Percentiles rank a stretch among this genome's conserved stretches.
Conservation (phyloP, 2,113 vertebrate genomes). For the Leptocoma aspasia region DNA sequence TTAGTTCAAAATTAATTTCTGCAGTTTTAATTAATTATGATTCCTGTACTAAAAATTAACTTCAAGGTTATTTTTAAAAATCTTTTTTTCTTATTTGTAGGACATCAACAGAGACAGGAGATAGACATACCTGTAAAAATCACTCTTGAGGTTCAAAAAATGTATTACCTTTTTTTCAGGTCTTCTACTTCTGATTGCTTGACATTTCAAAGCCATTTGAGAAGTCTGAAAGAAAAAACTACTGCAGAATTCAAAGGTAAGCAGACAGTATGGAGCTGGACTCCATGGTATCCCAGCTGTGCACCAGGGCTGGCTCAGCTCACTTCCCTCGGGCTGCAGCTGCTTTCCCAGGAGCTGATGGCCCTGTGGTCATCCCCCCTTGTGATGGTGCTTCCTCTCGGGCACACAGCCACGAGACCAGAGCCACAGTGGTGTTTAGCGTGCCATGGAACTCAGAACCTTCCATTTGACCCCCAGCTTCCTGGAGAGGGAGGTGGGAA, state of each 20-base stretch:
- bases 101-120: not conserved
- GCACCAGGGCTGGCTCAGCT: not conserved
- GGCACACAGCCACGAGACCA: not conserved
- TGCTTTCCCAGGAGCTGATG: not conserved
- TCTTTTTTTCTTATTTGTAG: not conserved
- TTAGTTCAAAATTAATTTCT: slow-evolving; percentile 32
- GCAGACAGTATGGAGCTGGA: not conserved
- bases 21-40: slow-evolving; percentile 24
- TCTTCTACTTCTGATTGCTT: not conserved
- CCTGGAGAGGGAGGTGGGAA: not conserved
- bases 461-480: not conserved
- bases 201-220: not conserved
- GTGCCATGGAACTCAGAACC: not conserved
- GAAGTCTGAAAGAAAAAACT: not conserved
- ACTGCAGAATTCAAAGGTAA: not conserved
- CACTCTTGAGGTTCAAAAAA: not conserved
- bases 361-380: not conserved
- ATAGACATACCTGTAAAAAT: not conserved
- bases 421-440: rapidly evolving
- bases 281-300: not conserved
- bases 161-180: not conserved
- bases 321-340: rapidly evolving
- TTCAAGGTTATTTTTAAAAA: not conserved
- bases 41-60: not conserved
- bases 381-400: rapidly evolving